Evolutionary conservation across 2,888 invertebrate genomes (phyloP), one percentile per base, ranked within the genome.

Genomic region (Drosophila nr. perissopoda): DNA sequence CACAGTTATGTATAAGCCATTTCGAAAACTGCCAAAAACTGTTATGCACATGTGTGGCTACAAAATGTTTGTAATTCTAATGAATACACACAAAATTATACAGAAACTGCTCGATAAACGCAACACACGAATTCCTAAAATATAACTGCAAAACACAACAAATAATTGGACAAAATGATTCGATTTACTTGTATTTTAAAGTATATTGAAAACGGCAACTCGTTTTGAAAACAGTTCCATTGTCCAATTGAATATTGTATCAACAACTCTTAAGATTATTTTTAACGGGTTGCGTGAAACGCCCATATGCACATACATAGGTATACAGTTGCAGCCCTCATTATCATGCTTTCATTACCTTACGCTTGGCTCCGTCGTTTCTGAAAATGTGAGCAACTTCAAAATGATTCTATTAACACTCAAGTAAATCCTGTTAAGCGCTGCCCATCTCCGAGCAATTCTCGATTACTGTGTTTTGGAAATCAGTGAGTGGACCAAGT

Each of bases 11-110:
- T 31, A 48, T 59, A 63, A 48, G 21, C 48, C 62, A 51, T 38
- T 31, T 74, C 49, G 34, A 68, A 68, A 62, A 67, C 27, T 42
- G 6, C 38, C 36, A 74, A 38, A 54, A n/a, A 25, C 42, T 56
- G 25, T 29, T 34, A 51, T 33, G 25, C 1, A 25, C 34, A 36
- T 25, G n/a, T 53, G 46, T 58, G 58, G 27, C 16, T 34, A 34
- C 25, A 52, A 38, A 8, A 25, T 27, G 21, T 29, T 53, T 21
- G 31, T 29, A 40, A 56, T 56, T 56, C 34, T 49, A 52, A 66
- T 53, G 8, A 60, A 33, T 13, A n/a, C 40, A 11, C 11, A n/a
- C 16, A 4, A 25, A 46, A 25, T 46, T 8, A 46, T 25, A 46
- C 25, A 46, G 25, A 25, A 25, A 46, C 46, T 4, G 25, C 16